phyloP scores from a whole-genome alignment of 2,113 vertebrate species.

The Myrmophylax atrothorax region DNA sequence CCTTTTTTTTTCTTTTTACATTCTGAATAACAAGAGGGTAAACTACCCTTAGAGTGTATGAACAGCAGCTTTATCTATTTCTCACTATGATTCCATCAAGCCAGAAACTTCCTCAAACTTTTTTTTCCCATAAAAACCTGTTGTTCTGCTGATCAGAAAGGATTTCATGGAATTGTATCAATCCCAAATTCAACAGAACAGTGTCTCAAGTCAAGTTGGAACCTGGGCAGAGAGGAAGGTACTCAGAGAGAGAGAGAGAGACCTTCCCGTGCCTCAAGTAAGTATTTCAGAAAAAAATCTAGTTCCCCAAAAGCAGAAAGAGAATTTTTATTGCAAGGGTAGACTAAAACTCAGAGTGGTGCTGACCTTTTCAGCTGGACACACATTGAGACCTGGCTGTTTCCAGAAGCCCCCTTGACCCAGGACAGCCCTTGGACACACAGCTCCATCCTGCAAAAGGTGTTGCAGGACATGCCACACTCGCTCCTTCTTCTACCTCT shows the following conservation, averaged over 20 bases:
- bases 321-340: not conserved
- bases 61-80: not conserved
- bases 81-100: not conserved
- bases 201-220: fast-evolving
- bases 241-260: not conserved
- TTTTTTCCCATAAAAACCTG: not conserved
- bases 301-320: not conserved
- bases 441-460: not conserved
- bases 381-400: not conserved
- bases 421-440: fast-evolving
- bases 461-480: not conserved
- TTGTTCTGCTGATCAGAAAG: not conserved
- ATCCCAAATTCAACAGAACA: not conserved
- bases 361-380: not conserved
- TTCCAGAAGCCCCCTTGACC: not conserved
- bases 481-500: not conserved
- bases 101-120: not conserved
- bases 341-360: not conserved
- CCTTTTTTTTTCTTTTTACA: not conserved
- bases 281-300: not conserved
- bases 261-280: fast-evolving
- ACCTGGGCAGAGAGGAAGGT: not conserved
- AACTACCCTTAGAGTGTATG: not conserved
- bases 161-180: not conserved
- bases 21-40: not conserved